A percentile compares a stretch with the other conserved stretches of the same genome.
Evolutionary conservation across 2,797 vertebrate species (phyloP).

Genomic region (Busarellus nigricollis): DNA sequence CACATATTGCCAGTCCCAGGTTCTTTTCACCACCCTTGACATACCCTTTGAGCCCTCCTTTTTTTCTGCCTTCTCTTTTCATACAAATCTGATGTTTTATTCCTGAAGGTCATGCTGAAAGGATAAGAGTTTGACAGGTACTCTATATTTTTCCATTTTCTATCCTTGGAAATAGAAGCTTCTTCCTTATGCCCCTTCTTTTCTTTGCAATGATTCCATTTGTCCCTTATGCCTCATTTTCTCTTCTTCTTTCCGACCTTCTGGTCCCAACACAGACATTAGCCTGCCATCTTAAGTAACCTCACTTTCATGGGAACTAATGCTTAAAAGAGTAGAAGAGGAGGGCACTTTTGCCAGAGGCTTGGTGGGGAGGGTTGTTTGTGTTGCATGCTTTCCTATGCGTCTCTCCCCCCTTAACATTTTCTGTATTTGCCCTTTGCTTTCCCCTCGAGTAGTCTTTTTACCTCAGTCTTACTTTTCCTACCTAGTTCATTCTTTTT

Average conservation of each 20-base stretch:
- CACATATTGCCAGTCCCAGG: not conserved
- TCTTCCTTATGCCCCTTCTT: not conserved
- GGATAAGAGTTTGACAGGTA: not conserved
- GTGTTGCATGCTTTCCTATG: not conserved
- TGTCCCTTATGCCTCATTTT: not conserved
- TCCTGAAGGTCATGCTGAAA: not conserved
- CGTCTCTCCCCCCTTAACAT: rapidly evolving
- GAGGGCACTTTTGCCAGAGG: not conserved
- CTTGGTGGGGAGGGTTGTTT: not conserved
- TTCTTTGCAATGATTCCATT: not conserved
- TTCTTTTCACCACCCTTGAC: not conserved
- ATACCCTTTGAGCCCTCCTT: not conserved
- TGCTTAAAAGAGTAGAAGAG: not conserved
- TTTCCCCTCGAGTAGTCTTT: not conserved
- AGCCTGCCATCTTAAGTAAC: not conserved
- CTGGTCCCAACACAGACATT: not conserved
- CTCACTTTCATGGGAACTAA: not conserved
- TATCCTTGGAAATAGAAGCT: not conserved
- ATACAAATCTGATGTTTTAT: not conserved
- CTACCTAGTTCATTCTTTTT: not conserved
- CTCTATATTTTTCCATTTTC: not conserved
- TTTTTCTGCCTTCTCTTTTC: not conserved
- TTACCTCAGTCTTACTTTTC: not conserved
- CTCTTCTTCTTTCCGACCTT: not conserved
- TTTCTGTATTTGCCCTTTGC: not conserved